phyloP scores from a whole-genome alignment of 2,113 vertebrate genomes.

The Columbina picui region DNA sequence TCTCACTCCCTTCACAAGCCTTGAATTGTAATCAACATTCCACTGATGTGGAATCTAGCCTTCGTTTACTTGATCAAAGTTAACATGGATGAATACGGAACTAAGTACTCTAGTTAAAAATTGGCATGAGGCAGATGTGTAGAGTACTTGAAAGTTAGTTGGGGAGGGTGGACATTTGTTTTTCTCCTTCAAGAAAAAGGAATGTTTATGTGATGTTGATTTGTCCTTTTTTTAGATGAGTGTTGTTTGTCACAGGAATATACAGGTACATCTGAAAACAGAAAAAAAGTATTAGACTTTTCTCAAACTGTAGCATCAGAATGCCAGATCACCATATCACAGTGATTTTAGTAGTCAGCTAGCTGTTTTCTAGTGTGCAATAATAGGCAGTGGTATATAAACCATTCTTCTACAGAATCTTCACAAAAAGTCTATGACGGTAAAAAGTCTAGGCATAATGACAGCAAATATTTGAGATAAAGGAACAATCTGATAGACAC shows the following conservation, averaged over 20 bases:
- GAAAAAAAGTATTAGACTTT: neutral
- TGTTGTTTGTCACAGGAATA: neutral
- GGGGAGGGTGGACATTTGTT: rapidly evolving
- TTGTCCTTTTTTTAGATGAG: neutral
- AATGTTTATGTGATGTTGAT: neutral
- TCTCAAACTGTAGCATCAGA: neutral
- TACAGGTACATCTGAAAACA: neutral
- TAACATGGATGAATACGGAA: neutral
- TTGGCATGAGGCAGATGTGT: neutral
- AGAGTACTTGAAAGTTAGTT: neutral
- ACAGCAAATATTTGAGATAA: neutral
- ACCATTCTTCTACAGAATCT: neutral
- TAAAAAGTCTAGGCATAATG: neutral
- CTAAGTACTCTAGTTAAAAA: neutral
- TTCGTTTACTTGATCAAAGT: neutral
- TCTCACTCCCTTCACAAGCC: neutral
- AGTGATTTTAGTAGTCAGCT: neutral
- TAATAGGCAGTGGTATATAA: neutral
- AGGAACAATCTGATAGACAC: neutral
- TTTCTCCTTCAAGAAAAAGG: neutral
- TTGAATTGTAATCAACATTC: neutral
- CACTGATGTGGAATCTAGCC: neutral
- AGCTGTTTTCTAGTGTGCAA: neutral
- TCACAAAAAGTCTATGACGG: neutral
- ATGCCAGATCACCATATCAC: neutral